Evolutionary conservation across 2,888 invertebrate genomes (phyloP).

Genomic region (Caenorhabditis macrosperma): DNA sequence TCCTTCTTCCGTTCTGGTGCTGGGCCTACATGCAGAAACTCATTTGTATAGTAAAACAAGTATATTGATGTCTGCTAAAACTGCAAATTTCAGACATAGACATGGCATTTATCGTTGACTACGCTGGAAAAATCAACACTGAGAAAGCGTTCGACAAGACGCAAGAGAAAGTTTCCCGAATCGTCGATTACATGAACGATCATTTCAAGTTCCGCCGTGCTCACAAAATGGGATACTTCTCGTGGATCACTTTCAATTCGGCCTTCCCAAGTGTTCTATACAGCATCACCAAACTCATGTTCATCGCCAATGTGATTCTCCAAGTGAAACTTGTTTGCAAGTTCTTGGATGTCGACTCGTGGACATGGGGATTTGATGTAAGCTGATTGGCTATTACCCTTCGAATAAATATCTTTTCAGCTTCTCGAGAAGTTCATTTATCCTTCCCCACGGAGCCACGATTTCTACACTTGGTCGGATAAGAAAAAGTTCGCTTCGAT

Average conservation of each 20-base stretch:
- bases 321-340: constrained; percentile 47
- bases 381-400: not conserved
- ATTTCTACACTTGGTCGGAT: constrained; percentile 27
- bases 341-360: constrained; percentile 45
- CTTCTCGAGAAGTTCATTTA: constrained; percentile 27
- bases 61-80: no score
- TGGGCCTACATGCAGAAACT: constrained; percentile 58
- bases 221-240: constrained; percentile 49
- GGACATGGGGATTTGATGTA: constrained; percentile 58
- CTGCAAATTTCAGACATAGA: constrained; percentile 52
- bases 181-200: constrained; percentile 47
- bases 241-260: constrained; percentile 42
- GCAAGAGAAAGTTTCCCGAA: constrained; percentile 28
- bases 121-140: constrained; percentile 33
- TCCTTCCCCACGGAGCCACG: not conserved
- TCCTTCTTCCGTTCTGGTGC: constrained; percentile 54
- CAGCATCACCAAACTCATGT: constrained; percentile 41
- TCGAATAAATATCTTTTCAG: constrained; percentile 23
- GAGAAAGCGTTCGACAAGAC: constrained; percentile 32
- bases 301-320: constrained; percentile 46
- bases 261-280: constrained; percentile 45
- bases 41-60: constrained; percentile 51
- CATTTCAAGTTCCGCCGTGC: constrained; percentile 54
- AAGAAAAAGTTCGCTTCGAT: constrained; percentile 39
- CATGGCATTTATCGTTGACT: constrained; percentile 51